Evolutionary conservation across 2,113 vertebrate genomes (phyloP), one percentile per base, ranked within the genome.

Genomic region (Eolophus roseicapilla): DNA sequence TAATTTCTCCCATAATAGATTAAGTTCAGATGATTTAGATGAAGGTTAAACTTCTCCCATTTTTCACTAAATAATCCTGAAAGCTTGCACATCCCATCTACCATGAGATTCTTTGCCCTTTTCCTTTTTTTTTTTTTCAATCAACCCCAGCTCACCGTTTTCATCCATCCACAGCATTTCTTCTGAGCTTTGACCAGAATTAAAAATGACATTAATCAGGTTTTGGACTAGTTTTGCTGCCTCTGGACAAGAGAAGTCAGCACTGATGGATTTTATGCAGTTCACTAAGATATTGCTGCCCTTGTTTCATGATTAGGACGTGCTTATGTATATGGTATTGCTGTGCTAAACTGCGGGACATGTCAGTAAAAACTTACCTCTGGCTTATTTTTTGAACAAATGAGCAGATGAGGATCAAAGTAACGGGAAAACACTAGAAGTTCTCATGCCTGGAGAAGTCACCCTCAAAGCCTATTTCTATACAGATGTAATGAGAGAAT

Each of bases 291-390:
- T 46, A 88, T 4, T 35, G 63, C 39, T 92, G 86, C 37, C 60
- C 47, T 86, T 76, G 44, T 82, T 95, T 90, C 64, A 29, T 10
- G 41, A 69, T 73, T 67, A 91, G 52, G 81, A 74, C 0, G 1
- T 87, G 57, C 41, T 80, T 94, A 74, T 69, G 50, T 31, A 37
- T 14, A 85, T 77, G 28, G 63, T 76, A 63, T 33, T 83, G 76
- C 74, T 41, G 21, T 80, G 63, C 68, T 95, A 92, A 53, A 92
- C 37, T 79, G 44, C 6, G 3, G 77, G 75, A 82, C 43, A 33
- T 88, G 49, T 60, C 83, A 78, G 64, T 80, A 49, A 96, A 97
- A 93, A 98, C 83, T 86, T 96, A 96, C 69, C 81, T 88, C 78
- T 81, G 59, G 77, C 78, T 62, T 73, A 68, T 74, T 94, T 96